Evolutionary conservation across 2,888 invertebrate genomes (phyloP).

Genomic region (Calameuta filiformis): DNA sequence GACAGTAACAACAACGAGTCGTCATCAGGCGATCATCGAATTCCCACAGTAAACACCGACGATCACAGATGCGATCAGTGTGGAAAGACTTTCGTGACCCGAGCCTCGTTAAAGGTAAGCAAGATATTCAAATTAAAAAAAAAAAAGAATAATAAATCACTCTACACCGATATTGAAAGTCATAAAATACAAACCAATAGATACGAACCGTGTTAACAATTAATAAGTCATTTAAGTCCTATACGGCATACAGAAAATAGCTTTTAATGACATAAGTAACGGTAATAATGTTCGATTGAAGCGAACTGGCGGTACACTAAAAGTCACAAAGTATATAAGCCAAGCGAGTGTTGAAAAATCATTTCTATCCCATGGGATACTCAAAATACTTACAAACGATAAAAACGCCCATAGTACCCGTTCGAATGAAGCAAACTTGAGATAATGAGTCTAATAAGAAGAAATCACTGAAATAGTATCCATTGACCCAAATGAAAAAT

Average conservation of each 20-base stretch:
- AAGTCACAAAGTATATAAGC: neutral
- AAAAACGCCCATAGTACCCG: neutral
- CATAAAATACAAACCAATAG: neutral
- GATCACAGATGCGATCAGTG: constrained; percentile 62
- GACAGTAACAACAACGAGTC: constrained; percentile 55
- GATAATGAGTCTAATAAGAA: neutral
- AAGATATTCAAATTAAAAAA: neutral
- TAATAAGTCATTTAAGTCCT: neutral
- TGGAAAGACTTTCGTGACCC: constrained; percentile 62
- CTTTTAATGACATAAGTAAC: neutral
- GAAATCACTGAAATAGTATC: neutral
- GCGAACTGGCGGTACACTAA: neutral
- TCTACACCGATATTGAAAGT: neutral
- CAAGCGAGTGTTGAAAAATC: neutral
- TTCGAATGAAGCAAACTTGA: neutral
- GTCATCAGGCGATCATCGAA: constrained; percentile 31
- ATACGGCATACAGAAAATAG: neutral
- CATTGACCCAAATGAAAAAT: neutral
- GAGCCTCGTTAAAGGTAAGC: constrained; percentile 62
- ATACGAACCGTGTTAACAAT: neutral
- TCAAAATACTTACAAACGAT: no score
- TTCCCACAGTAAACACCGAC: constrained; percentile 22
- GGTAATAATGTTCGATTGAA: neutral
- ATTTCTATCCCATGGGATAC: neutral
- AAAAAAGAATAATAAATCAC: neutral